Evolutionary conservation across 2,797 vertebrate species (phyloP).

Genomic region (Perodicticus potto): DNA sequence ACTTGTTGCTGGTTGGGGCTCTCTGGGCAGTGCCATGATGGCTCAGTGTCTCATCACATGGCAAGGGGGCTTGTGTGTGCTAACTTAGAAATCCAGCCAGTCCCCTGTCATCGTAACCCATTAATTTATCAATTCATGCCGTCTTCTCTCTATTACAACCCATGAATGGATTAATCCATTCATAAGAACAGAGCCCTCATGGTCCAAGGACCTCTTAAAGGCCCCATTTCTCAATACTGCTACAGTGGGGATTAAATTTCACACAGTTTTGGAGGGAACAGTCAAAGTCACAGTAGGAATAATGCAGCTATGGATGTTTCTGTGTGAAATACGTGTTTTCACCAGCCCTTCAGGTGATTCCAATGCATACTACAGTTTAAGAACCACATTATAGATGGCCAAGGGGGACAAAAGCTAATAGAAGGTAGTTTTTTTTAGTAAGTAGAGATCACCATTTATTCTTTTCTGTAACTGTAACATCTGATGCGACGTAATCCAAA

Average conservation of each 20-base stretch:
- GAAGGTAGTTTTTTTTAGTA: not conserved
- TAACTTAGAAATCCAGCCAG: not conserved
- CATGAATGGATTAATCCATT: not conserved
- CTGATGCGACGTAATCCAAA: not conserved
- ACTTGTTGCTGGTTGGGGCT: not conserved
- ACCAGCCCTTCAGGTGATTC: not conserved
- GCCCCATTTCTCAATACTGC: not conserved
- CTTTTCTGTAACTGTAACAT: not conserved
- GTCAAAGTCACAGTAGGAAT: not conserved
- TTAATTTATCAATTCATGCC: too few relatives aligned
- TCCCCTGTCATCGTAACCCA: not conserved
- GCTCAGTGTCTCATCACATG: not conserved
- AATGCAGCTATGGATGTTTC: not conserved
- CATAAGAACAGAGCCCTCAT: not conserved
- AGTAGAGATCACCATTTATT: not conserved
- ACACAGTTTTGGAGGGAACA: not conserved
- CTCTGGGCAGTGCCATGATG: not conserved
- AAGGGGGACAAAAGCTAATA: not conserved
- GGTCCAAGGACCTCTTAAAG: not conserved
- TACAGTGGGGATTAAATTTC: not conserved
- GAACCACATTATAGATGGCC: not conserved
- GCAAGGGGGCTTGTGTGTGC: not conserved
- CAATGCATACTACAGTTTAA: not conserved
- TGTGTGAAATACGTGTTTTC: not conserved
- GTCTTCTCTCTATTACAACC: too few relatives aligned